These are phyloP conservation scores for Charina bottae DNA, from an alignment of 2,113 vertebrate genomes.

Conservation along the genomic window DNA sequence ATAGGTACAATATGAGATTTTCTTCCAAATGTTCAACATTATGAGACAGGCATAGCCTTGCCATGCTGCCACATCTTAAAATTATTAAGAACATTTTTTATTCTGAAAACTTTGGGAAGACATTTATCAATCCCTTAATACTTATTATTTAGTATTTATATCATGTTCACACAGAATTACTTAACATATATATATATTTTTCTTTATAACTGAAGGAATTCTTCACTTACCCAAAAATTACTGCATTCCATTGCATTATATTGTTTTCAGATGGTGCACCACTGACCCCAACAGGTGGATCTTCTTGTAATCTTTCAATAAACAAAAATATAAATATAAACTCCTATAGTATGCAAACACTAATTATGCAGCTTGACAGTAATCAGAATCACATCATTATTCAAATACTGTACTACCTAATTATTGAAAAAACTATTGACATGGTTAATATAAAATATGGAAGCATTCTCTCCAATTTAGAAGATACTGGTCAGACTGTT, in stretches of 20 bases:
- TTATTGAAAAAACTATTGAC: not conserved
- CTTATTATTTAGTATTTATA: not conserved
- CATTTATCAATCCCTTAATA: not conserved
- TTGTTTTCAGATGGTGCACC: slow-evolving; percentile 98
- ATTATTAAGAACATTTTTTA: not conserved
- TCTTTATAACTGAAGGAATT: slow-evolving; percentile 10
- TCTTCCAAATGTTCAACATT: not conserved
- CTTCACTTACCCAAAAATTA: slow-evolving; percentile 96
- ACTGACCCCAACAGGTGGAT: slow-evolving; percentile 97
- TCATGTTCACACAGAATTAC: not conserved
- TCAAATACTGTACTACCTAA: not conserved
- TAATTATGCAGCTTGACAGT: not conserved
- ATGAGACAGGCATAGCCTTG: not conserved
- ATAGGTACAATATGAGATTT: not conserved
- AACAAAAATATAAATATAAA: slow-evolving; percentile 28
- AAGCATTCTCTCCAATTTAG: accelerated
- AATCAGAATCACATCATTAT: not conserved
- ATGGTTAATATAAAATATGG: not conserved
- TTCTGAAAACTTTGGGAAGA: not conserved
- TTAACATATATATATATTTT: not conserved
- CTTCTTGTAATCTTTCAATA: slow-evolving; percentile 92
- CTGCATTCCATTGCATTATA: slow-evolving; percentile 99
- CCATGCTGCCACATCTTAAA: not conserved
- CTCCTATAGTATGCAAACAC: not conserved
- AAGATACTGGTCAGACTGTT: not conserved